Base-by-base conservation (phyloP, 1,140 invertebrate genomes). In the Glomeris maerens region DNA sequence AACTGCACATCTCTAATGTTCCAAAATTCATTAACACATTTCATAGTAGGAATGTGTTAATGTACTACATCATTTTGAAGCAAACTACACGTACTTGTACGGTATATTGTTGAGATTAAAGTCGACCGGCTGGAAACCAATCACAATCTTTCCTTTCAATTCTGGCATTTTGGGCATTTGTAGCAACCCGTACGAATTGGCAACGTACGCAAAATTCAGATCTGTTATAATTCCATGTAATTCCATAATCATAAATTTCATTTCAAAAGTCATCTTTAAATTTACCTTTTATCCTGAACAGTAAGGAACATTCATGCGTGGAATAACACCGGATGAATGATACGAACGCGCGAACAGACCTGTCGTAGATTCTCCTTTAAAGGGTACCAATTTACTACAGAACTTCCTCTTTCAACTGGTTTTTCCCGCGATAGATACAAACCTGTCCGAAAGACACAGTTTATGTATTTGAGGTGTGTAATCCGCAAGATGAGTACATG, bases 81-180 rank as follows among this genome's bases (percentile, higher is more conserved):
- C 20, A 4, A n/a, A 10, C 14, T 7, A n/a, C 47, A 46, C 55
- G 62, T 60, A 72, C 70, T 76, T 83, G 62, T 89, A 97, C 17
- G 77, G 67, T 55, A 97, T 81, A 17, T 66, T 69, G 60, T 85
- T 83, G 3, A 81, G 67, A 66, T 95, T 81, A 21, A 89, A 69
- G 13, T 76, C 68, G 0, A 76, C 69, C 13, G 74, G 68, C 13
- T 71, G 55, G 64, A 93, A 94, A 55, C 75, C 77, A 5, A 72
- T 67, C 1, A 75, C 64, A 57, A 78, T 73, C 50, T 74, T 72
- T 29, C 77, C 76, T 62, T 83, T 89, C 0, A 94, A 66, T 72
- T 98, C 94, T 0, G 92, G 90, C 92, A 98, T 98, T 63, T 80
- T 78, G 0, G 93, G 94, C 55, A 97, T 68, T 62, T 82, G 82